phyloP scores from a whole-genome alignment of 2,888 invertebrate genomes.

The Drosophila neotestacea region DNA sequence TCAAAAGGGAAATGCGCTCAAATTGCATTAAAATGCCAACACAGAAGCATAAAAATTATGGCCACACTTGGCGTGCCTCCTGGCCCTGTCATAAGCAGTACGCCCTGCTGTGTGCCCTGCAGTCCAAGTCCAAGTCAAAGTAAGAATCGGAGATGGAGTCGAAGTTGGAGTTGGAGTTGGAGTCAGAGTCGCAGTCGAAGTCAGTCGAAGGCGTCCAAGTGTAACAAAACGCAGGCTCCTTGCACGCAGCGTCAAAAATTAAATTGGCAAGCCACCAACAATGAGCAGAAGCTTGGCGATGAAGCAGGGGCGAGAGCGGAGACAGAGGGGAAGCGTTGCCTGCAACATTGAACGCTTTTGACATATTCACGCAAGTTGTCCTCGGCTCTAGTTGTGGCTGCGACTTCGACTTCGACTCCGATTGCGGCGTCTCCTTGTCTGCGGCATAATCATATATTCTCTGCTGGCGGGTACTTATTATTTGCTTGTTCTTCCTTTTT shows the following conservation, averaged over 20 bases:
- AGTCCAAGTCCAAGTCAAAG: constrained; percentile 14
- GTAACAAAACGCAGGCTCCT: constrained; percentile 75
- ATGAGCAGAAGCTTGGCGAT: constrained; percentile 19
- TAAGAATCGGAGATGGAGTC: not conserved
- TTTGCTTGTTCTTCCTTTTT: constrained; percentile 58
- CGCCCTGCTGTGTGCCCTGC: constrained; percentile 64
- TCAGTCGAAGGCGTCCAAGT: constrained; percentile 80
- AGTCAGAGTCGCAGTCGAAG: constrained; percentile 28
- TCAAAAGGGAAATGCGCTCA: constrained; percentile 81
- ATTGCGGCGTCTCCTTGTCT: constrained; percentile 75
- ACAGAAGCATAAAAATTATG: constrained; percentile 79
- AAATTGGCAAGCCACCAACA: constrained; percentile 83
- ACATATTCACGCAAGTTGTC: constrained; percentile 74
- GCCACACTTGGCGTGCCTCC: constrained; percentile 72
- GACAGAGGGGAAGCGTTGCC: constrained; percentile 34
- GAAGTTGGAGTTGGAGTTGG: not conserved
- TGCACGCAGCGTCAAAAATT: constrained; percentile 82
- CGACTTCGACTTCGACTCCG: constrained; percentile 28
- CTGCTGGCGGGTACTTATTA: constrained; percentile 71
- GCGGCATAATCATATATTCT: constrained; percentile 80
- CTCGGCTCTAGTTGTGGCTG: constrained; percentile 43
- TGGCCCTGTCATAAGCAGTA: constrained; percentile 73
- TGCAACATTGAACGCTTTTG: constrained; percentile 80
- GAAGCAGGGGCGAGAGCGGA: not conserved
- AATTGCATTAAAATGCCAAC: constrained; percentile 81